Evolutionary conservation across 2,888 invertebrate genomes (phyloP), one percentile per base, ranked within the genome.

Genomic region (Pristionchus maxplancki): DNA sequence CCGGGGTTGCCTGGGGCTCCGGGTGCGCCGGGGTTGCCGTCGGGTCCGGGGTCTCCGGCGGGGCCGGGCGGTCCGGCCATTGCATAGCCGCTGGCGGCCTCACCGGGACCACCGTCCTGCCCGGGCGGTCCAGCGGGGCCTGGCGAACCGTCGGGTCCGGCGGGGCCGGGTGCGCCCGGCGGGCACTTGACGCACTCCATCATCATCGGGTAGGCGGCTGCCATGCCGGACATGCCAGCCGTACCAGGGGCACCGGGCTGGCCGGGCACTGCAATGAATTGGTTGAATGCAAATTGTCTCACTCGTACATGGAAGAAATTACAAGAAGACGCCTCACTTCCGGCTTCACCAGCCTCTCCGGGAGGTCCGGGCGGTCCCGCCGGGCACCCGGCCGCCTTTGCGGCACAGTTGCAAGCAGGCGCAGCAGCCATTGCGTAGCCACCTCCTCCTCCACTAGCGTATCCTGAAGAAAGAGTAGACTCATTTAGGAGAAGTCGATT

Each of bases 121-220:
- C 91, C 91, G 48, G 89, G 90, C 53, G 89, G 89, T 85, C 90
- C 90, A 20, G 89, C 81, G 64, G 89, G 88, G 89, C 90, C 90
- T 5, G 89, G 88, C 17, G 89, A 83, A 89, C 90, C 90, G 53
- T 90, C 83, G 71, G 90, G 90, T 87, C 89, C 89, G 9, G 90
- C 88, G 62, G 87, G 85, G 48, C 84, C 90, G 6, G 84, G 85
- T 17, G 87, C 84, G 20, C 90, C 90, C 5, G 87, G 89, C 86
- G 89, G 89, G 67, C 90, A 90, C 88, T 90, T 89, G 89, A 90
- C 86, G 87, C 90, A 90, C 34, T 90, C 90, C 90, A 89, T 89
- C n/a, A 90, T 89, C 90, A 90, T 90, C 64, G 89, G 89, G 28
- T 87, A 89, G n/a, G n/a, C n/a, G n/a, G n/a, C n/a, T n/a, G n/a